Evolutionary conservation across 2,888 invertebrate species (phyloP), one percentile per base, ranked within the genome.

Genomic region (Stomorhina lunata): DNA sequence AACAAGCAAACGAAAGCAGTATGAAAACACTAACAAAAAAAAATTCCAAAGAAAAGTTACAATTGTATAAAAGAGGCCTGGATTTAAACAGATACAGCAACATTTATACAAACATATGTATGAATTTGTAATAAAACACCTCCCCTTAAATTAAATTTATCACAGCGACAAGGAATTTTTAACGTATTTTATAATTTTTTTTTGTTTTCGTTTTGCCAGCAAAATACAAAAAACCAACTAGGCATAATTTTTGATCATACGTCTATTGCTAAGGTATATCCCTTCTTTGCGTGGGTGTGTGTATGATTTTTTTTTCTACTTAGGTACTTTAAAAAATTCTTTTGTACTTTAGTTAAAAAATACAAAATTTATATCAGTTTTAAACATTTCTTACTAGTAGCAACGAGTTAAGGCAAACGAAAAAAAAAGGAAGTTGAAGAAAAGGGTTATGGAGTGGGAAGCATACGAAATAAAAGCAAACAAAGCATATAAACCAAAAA

Each of bases 291-390:
- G n/a, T n/a, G n/a, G n/a, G n/a, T n/a, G n/a, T n/a, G n/a, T n/a
- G n/a, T n/a, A n/a, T n/a, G n/a, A n/a, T n/a, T n/a, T n/a, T n/a
- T n/a, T n/a, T n/a, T n/a, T n/a, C n/a, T n/a, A n/a, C n/a, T n/a
- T n/a, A n/a, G n/a, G n/a, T 61, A 15, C 10, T 3, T 20, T 15
- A 15, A 4, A 12, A n/a, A 55, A 15, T 55, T 50, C 57, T 17
- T 69, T 71, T 66, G 66, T 66, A 9, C 37, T 7, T 50, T 40
- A 37, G n/a, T 61, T 55, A 40, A 61, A 55, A 72, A 29, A 65
- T 77, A 63, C 20, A 69, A 17, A 81, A 78, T 78, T 69, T 76
- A 66, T 81, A 71, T 53, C 80, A 76, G 34, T 71, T 76, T 73
- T 37, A 20, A 61, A 61, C 37, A 29, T 43, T 55, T 40, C 55